Evolutionary conservation across 1,140 invertebrate genomes (phyloP).

Genomic region (Periplaneta americana): DNA sequence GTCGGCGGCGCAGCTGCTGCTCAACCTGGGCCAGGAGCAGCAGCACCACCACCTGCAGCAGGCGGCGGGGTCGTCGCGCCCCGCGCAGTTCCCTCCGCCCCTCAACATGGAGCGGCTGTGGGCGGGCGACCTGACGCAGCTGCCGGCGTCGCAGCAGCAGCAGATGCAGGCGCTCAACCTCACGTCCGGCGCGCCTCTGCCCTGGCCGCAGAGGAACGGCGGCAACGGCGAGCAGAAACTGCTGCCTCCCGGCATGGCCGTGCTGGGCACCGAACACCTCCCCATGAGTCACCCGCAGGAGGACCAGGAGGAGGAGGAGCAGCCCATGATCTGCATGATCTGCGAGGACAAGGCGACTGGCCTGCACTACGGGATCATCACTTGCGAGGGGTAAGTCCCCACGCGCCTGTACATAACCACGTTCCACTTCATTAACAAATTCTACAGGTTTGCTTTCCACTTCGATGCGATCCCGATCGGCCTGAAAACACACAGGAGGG

Average conservation of each 20-base stretch:
- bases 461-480: no score
- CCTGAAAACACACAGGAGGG: no score
- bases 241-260: neutral
- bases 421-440: no score
- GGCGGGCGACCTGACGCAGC: conserved; percentile 77
- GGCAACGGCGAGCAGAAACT: neutral
- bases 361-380: conserved; percentile 96
- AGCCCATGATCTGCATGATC: conserved; percentile 96
- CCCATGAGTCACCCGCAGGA: conserved; percentile 31
- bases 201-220: conserved; percentile 19
- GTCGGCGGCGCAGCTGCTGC: conserved; percentile 72
- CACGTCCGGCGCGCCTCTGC: conserved; percentile 37
- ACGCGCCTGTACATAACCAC: no score
- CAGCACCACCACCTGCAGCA: conserved; percentile 44
- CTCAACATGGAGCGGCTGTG: conserved; percentile 88
- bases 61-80: conserved; percentile 1
- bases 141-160: conserved; percentile 75
- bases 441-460: no score
- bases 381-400: conserved; percentile 80
- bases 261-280: conserved; percentile 12
- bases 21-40: conserved; percentile 66
- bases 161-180: conserved; percentile 77
- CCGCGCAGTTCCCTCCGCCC: conserved; percentile 48
- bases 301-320: conserved; percentile 77
- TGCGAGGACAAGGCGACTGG: conserved; percentile 96